Evolutionary conservation across 2,888 invertebrate genomes (phyloP).

Genomic region (Athalia rosae): DNA sequence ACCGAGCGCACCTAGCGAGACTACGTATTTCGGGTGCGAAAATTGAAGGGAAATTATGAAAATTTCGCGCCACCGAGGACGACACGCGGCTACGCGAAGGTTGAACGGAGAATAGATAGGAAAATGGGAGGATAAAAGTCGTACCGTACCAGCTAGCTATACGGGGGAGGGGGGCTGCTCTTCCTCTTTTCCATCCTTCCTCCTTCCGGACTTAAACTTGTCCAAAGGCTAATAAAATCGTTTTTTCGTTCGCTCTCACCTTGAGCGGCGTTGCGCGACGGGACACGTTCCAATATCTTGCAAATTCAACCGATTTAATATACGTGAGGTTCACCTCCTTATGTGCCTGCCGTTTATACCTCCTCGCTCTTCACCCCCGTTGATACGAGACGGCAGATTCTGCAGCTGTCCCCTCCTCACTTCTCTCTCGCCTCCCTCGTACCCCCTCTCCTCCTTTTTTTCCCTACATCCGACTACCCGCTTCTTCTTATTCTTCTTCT

Average conservation of each 20-base stretch:
- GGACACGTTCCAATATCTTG: slow-evolving; percentile 45
- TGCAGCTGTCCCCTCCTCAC: neutral
- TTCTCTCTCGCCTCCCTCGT: too few relatives aligned
- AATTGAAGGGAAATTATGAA: too few relatives aligned
- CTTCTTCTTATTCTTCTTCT: too few relatives aligned
- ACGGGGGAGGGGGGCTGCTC: neutral
- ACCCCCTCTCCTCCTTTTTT: too few relatives aligned
- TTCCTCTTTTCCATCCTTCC: neutral
- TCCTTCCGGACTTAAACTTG: slow-evolving; percentile 22
- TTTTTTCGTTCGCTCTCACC: slow-evolving; percentile 36
- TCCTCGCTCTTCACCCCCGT: neutral
- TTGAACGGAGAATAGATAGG: too few relatives aligned
- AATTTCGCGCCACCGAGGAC: too few relatives aligned
- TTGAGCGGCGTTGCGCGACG: slow-evolving; percentile 37
- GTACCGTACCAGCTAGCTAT: neutral
- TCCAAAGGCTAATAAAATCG: slow-evolving; percentile 44
- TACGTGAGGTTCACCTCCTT: slow-evolving; percentile 42
- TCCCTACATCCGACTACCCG: too few relatives aligned
- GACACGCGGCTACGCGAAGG: too few relatives aligned
- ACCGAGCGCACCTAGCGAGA: neutral
- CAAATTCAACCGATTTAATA: slow-evolving; percentile 45
- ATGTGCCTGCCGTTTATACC: slow-evolving; percentile 16
- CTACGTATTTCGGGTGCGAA: too few relatives aligned
- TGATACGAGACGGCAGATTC: slow-evolving; percentile 17
- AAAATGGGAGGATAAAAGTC: neutral